Percentiles rank a stretch among this genome's conserved stretches.
Evolutionary conservation across 2,113 vertebrate species (phyloP).

Genomic region (Tautogolabrus adspersus): DNA sequence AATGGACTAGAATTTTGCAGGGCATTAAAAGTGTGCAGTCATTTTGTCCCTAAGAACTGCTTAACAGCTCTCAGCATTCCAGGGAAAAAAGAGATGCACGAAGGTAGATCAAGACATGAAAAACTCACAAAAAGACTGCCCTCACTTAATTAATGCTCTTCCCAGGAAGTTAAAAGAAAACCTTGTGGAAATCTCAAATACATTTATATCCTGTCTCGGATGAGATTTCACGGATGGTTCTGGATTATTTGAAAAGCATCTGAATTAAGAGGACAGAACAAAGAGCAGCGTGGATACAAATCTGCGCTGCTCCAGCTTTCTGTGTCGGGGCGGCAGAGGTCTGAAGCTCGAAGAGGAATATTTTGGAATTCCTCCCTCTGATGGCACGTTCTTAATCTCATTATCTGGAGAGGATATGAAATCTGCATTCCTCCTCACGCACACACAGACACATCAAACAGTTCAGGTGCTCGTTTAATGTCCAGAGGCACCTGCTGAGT

Average conservation of each 20-base stretch:
- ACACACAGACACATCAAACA: constrained; percentile 14
- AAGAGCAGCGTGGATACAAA: neutral
- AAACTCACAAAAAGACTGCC: neutral
- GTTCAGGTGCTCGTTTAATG: constrained; percentile 38
- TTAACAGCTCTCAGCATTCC: constrained; percentile 39
- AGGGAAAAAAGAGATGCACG: neutral
- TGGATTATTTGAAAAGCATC: neutral
- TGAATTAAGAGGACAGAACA: neutral
- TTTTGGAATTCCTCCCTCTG: constrained; percentile 78
- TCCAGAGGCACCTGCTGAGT: constrained; percentile 23
- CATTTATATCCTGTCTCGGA: neutral
- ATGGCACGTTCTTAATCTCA: constrained; percentile 80
- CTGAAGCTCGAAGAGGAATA: constrained; percentile 59
- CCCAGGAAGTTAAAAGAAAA: neutral
- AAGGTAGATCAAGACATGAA: neutral
- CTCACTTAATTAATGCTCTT: neutral
- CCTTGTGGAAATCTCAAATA: neutral
- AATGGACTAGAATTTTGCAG: constrained; percentile 45
- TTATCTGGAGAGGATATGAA: constrained; percentile 82
- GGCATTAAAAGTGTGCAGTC: constrained; percentile 25
- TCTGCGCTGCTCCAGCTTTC: constrained; percentile 7
- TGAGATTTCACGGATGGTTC: neutral
- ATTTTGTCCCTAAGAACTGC: constrained; percentile 21
- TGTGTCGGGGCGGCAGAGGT: constrained; percentile 26
- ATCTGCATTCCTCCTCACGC: constrained; percentile 75